Base-by-base conservation (phyloP, 2,888 invertebrate genomes). In the Odontomyia ornata region DNA sequence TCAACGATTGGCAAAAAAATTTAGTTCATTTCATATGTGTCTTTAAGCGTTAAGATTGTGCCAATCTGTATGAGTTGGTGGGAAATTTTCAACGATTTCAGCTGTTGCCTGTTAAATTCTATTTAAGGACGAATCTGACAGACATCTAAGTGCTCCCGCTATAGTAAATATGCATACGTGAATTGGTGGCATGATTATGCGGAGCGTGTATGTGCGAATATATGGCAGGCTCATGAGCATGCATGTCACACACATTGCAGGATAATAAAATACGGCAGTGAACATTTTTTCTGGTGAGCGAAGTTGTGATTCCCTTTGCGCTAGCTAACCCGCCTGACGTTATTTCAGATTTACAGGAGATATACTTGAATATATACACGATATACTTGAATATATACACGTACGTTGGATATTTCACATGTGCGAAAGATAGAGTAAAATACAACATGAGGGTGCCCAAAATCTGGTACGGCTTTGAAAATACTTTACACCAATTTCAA, bases 251-350 rank as follows among this genome's bases (percentile, higher is more conserved):
- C 57, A 60, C 18, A 23, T 5, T 60, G 25, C 57, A 21, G 57
- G 57, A 25, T 60, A 60, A 60, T 60, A 60, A 60, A 60, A 60
- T 60, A 23, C 57, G 57, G 57, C 57, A 60, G 57, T 60, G 57
- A 60, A n/a, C 18, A 52, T 52, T 52, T 52, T 52, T 52, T 60
- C 18, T 60, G 11, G 11, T 60, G 57, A 36, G 5, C 21, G 13
- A 60, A 60, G 25, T 60, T 3, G 5, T 25, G 25, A 60, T 60
- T 60, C 18, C 15, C 7, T 52, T n/a, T 15, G 15, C 15, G 36
- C 9, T 36, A 36, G 36, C 36, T 36, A 36, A 36, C 36, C 36
- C 36, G 9, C 3, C 36, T 3, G 36, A 5, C 9, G 36, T 36
- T 9, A 36, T n/a, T n/a, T n/a, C n/a, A n/a, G n/a, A n/a, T n/a